Evolutionary conservation across 2,113 vertebrate species (phyloP), one percentile per base, ranked within the genome.

Genomic region (Myodes glareolus): DNA sequence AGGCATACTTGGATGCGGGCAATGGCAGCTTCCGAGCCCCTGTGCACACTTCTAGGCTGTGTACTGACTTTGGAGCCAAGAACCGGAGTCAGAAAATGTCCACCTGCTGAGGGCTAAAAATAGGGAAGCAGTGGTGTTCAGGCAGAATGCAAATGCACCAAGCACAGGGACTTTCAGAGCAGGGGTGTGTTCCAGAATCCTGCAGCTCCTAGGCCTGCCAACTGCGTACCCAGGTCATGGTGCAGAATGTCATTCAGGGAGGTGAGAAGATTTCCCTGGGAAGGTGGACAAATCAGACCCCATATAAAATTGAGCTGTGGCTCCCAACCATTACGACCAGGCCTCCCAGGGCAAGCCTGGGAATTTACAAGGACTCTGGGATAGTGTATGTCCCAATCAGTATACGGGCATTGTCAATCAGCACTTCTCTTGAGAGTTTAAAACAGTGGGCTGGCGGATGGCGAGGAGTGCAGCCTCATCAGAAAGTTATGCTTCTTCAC

Each of bases 101-200:
- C 85, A 76, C 95, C 84, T 92, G 88, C 61, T 76, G 90, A 85
- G 75, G 52, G 76, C 96, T 94, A 91, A 96, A 97, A 94, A 80
- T n/a, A 95, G 36, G 80, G 45, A 11, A 67, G 13, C 61, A 65
- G 55, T 61, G 23, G 14, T 47, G 9, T 58, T 3, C 11, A 27
- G 84, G 52, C 31, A 75, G 95, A 96, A 96, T 58, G 87, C 86
- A 92, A 94, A 91, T 65, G 80, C 27, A 81, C 23, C 61, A 13
- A 42, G 9, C 67, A 29, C 23, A 12, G 27, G 55, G 25, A 8
- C 55, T 19, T 33, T 55, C 58, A 78, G 50, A 67, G 68, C 68
- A 84, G 21, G 58, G 47, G 31, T 50, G 29, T n/a, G 89, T 68
- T 29, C 76, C 68, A 73, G 0, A 84, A 89, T 42, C n/a, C 10